Base-by-base conservation (phyloP, 2,797 vertebrate genomes). In the Kryptolebias ocellatus region DNA sequence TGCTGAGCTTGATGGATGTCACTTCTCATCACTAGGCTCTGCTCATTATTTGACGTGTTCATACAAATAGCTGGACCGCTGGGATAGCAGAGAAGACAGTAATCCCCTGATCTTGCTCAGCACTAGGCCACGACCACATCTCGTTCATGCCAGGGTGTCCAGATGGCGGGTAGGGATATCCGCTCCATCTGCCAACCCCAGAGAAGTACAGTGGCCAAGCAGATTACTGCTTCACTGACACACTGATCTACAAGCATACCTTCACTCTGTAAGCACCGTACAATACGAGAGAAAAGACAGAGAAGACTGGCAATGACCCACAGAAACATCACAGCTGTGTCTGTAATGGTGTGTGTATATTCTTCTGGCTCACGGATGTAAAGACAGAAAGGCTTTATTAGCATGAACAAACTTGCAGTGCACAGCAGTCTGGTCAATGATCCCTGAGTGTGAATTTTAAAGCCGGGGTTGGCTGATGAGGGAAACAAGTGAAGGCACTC, bases 161-260 rank as follows among this genome's bases (percentile, higher is more conserved):
- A 94, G 93, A 94, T 93, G 93, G 92, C 76, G 69, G 79, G 71
- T 72, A 89, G 86, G 88, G 87, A 93, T 91, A 93, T 91, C 86
- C 83, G 58, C 75, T 84, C 92, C 93, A 94, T 94, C 93, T 94
- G 93, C 88, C 92, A 92, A 81, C 80, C 85, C 11, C 82, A 54
- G 78, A 89, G 89, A 84, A 79, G 83, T 86, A 70, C 83, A 77
- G 81, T 59, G 59, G 79, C 89, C 90, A 87, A 93, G 87, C 85
- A 87, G 91, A 90, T 89, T 92, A 92, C 75, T 59, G 79, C 82
- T 83, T 85, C 68, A 31, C 86, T 87, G 89, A 89, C 83, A 92
- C 88, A 91, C 90, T 91, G 90, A 93, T 92, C 90, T 89, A 92
- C 85, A 86, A 82, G 71, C 87, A 79, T 65, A 83, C 73, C 81